Evolutionary conservation across 2,888 invertebrate genomes (phyloP), one percentile per base, ranked within the genome.

Genomic region (Xanthorhoe spadicearia): DNA sequence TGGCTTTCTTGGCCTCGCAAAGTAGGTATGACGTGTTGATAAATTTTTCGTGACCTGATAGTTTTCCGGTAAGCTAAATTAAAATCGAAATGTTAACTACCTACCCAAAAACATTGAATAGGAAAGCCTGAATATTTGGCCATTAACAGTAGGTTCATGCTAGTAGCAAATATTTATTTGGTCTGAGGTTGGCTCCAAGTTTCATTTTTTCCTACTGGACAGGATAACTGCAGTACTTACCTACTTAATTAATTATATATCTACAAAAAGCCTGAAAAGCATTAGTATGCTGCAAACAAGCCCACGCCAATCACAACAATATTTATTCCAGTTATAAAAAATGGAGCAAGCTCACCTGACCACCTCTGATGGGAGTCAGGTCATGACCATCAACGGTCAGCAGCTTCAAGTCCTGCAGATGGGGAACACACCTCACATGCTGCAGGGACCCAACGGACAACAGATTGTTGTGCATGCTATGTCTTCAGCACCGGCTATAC

Each of bases 401-500:
- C 95, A 95, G 79, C 89, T 95, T 9, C 94, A 95, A 79, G 94
- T 95, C 8, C 85, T 95, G 77, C 95, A 92, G 75, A 90, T 92
- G 91, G 87, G 83, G 64, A 89, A 86, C 65, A 68, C 82, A 0
- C 94, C 95, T 0, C 95, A 95, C 76, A 94, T 95, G 78, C 94
- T 95, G 64, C 95, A 95, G 77, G 95, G 95, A 0, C 94, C 95
- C 0, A 95, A 95, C 64, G 95, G 95, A 0, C 95, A 96, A 81
- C 96, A 96, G 81, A 95, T 96, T 49, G 94, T 96, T 80, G 95
- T 96, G 0, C 96, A 96, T 77, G 87, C 95, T 0, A 94, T 96
- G 73, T 95, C 95, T 0, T 93, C 95, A 17, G 91, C 91, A 0
- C 94, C 94, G 66, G 80, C 94, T 10, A 94, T 96, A 74, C 95